Conservation (phyloP, 1,140 invertebrate genomes). For the Panulirus ornatus region DNA sequence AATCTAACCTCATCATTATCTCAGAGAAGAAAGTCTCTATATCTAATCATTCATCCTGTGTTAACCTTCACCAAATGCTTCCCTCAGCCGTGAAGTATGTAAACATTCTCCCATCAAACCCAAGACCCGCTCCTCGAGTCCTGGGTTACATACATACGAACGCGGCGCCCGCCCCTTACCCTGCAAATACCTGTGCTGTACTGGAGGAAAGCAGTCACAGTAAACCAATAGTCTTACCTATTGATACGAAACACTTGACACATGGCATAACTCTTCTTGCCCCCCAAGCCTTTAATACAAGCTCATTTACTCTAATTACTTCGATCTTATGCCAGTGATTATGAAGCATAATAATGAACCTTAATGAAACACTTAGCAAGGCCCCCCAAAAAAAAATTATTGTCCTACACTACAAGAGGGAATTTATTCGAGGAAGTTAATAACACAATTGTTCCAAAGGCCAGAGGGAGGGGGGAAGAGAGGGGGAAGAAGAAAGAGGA, state of each 20-base stretch:
- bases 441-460: constrained; percentile 26
- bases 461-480: neutral
- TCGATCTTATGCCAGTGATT: constrained; percentile 18
- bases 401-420: neutral
- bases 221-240: too few relatives aligned
- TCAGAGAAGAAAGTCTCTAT: too few relatives aligned
- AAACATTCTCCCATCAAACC: too few relatives aligned
- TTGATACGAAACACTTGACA: constrained; percentile 19
- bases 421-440: constrained; percentile 19
- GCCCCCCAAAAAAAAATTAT: constrained; percentile 28
- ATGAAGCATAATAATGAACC: neutral
- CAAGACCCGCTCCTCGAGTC: too few relatives aligned
- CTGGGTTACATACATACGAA: too few relatives aligned
- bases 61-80: too few relatives aligned
- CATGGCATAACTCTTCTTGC: neutral
- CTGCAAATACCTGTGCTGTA: too few relatives aligned
- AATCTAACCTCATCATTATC: too few relatives aligned
- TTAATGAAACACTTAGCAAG: constrained; percentile 40
- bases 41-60: too few relatives aligned
- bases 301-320: constrained; percentile 37
- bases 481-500: neutral
- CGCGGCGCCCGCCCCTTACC: too few relatives aligned
- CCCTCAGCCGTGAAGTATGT: too few relatives aligned
- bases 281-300: constrained; percentile 25
- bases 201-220: too few relatives aligned